Conservation (phyloP, 2,888 invertebrate genomes). For the Ptychoptera albimana region DNA sequence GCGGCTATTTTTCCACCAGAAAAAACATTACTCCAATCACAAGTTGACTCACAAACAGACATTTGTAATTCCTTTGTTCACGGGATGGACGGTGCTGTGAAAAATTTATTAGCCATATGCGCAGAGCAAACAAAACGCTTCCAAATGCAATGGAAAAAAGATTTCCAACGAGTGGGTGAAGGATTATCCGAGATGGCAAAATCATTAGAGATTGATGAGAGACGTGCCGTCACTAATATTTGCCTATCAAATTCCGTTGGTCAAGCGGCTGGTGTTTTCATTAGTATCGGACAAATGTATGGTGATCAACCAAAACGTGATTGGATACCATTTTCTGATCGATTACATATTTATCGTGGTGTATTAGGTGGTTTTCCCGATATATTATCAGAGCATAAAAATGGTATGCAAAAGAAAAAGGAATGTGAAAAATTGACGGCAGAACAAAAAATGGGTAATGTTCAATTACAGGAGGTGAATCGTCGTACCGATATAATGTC, state of each 20-base stretch:
- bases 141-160: slow-evolving; percentile 46
- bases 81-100: slow-evolving; percentile 76
- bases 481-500: slow-evolving; percentile 82
- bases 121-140: slow-evolving; percentile 77
- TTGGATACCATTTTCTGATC: slow-evolving; percentile 82
- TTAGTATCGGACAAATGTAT: slow-evolving; percentile 74
- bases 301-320: slow-evolving; percentile 82
- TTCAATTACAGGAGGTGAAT: slow-evolving; percentile 63
- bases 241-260: slow-evolving; percentile 66
- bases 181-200: slow-evolving; percentile 72
- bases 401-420: slow-evolving; percentile 72
- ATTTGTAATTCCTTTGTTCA: slow-evolving; percentile 67
- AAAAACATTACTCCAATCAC: slow-evolving; percentile 52
- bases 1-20: slow-evolving; percentile 75
- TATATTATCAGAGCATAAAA: slow-evolving; percentile 76
- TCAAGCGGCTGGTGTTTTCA: slow-evolving; percentile 76
- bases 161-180: slow-evolving; percentile 80
- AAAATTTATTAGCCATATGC: slow-evolving; percentile 63
- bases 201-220: slow-evolving; percentile 66
- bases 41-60: slow-evolving; percentile 70
- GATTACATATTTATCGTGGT: slow-evolving; percentile 87
- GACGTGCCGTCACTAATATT: slow-evolving; percentile 42
- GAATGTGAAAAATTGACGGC: slow-evolving; percentile 68
- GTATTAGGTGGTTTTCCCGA: slow-evolving; percentile 83
- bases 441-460: slow-evolving; percentile 70